Conservation (phyloP, 2,113 vertebrate genomes). For the Cygnus atratus region DNA sequence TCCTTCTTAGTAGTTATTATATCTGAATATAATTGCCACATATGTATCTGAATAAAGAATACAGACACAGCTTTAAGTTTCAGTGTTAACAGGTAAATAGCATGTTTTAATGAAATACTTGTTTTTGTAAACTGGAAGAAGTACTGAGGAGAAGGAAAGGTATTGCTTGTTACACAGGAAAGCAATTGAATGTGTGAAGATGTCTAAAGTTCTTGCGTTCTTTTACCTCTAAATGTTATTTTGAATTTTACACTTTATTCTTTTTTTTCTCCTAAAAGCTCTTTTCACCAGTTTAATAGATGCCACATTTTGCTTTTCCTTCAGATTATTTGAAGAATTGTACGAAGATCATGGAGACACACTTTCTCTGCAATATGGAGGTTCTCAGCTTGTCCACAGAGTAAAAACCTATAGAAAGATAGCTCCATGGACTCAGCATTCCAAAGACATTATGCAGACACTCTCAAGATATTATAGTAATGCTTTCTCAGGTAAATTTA, state of each 20-base stretch:
- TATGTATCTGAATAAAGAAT: background rate
- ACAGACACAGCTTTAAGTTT: background rate
- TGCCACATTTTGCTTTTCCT: background rate
- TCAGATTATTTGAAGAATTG: constrained; percentile 95
- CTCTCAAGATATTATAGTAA: constrained; percentile 97
- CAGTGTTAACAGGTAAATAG: background rate
- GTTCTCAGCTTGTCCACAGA: constrained; percentile 96
- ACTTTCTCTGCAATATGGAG: constrained; percentile 93
- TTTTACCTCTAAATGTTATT: background rate
- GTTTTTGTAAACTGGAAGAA: background rate
- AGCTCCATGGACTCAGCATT: constrained; percentile 97
- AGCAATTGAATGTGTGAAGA: background rate
- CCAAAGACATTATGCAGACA: constrained; percentile 98
- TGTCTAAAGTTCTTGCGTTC: no score
- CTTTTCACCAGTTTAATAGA: background rate
- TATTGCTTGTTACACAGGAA: background rate
- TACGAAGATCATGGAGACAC: constrained; percentile 99
- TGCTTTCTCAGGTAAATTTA: constrained; percentile 90
- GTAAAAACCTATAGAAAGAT: constrained; percentile 99
- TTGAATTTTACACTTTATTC: background rate
- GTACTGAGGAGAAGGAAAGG: background rate
- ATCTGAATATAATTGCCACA: background rate
- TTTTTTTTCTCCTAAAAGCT: background rate
- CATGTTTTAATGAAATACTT: background rate
- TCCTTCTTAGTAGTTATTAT: background rate